Conservation (phyloP, 2,888 invertebrate species). For the Apotomis capreana region DNA sequence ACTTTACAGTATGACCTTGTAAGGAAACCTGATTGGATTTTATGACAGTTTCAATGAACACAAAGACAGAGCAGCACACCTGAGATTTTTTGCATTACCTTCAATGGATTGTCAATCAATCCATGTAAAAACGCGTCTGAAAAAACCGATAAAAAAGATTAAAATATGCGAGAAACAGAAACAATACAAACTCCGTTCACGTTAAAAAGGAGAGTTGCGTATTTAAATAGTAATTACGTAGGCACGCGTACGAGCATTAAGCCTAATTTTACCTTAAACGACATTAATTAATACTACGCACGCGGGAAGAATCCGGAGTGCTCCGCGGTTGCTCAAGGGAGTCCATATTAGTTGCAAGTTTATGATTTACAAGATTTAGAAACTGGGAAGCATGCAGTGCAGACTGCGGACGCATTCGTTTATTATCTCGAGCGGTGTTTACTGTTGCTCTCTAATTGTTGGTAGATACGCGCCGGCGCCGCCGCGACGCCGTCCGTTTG, state of each 20-base stretch:
- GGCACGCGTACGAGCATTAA: conserved; percentile 27
- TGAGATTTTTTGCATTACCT: conserved; percentile 11
- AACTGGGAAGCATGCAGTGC: conserved; percentile 45
- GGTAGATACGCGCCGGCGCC: conserved; percentile 59
- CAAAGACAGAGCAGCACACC: conserved; percentile 16
- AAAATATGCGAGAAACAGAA: conserved; percentile 16
- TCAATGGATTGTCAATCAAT: conserved; percentile 14
- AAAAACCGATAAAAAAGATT: neutral
- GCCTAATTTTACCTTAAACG: conserved; percentile 34
- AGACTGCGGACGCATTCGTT: conserved; percentile 56
- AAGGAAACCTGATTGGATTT: conserved; percentile 53
- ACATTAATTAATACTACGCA: conserved; percentile 33
- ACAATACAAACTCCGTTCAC: conserved; percentile 7
- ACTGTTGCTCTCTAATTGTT: conserved; percentile 52
- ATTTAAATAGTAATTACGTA: conserved; percentile 30
- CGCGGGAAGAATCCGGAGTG: conserved; percentile 37
- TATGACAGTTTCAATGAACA: conserved; percentile 36
- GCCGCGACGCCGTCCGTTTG: conserved; percentile 67
- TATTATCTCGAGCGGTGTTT: conserved; percentile 67
- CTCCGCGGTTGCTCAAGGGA: conserved; percentile 30
- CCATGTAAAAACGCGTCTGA: conserved; percentile 5
- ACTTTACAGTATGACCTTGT: conserved; percentile 47
- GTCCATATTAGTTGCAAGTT: conserved; percentile 53
- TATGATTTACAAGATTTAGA: conserved; percentile 54
- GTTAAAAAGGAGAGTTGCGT: conserved; percentile 18